A percentile compares a stretch with the other conserved stretches of the same genome.
phyloP scores from a whole-genome alignment of 2,888 invertebrate species.

The Trissolcus japonicus region DNA sequence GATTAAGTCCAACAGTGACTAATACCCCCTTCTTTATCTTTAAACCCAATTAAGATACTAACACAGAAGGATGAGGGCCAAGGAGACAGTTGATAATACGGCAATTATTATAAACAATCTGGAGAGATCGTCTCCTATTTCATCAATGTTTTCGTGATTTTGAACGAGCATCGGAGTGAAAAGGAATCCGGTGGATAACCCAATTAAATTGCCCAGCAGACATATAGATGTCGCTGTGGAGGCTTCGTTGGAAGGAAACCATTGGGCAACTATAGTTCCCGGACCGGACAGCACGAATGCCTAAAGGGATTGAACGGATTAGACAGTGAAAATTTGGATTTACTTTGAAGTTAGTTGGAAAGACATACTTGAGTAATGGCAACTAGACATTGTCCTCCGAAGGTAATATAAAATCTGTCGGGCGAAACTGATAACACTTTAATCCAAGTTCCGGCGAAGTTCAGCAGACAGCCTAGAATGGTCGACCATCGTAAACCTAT shows the following conservation, averaged over 20 bases:
- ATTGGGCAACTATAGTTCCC: slow-evolving; percentile 82
- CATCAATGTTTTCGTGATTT: slow-evolving; percentile 75
- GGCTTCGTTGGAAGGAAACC: slow-evolving; percentile 81
- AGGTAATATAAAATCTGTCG: slow-evolving; percentile 80
- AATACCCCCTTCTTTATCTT: too few relatives aligned
- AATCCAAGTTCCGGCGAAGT: slow-evolving; percentile 80
- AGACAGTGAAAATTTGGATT: slow-evolving; percentile 1
- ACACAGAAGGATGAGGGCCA: slow-evolving; percentile 76
- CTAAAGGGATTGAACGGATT: slow-evolving; percentile 15
- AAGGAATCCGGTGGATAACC: slow-evolving; percentile 84
- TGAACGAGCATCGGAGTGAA: slow-evolving; percentile 80
- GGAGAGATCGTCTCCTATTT: slow-evolving; percentile 75
- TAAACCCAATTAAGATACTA: too few relatives aligned
- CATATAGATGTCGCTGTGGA: slow-evolving; percentile 85
- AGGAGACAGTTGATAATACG: slow-evolving; percentile 78
- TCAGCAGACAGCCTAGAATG: slow-evolving; percentile 78
- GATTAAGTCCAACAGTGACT: background rate
- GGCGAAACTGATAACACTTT: slow-evolving; percentile 80
- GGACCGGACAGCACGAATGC: slow-evolving; percentile 72
- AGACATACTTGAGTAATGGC: slow-evolving; percentile 66
- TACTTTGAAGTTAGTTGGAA: slow-evolving; percentile 1
- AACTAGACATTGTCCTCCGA: slow-evolving; percentile 80
- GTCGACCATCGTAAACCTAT: slow-evolving; percentile 79
- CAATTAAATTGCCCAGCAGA: slow-evolving; percentile 85
- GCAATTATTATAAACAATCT: slow-evolving; percentile 69